A percentile compares a stretch with the other conserved stretches of the same genome.
Conservation (phyloP, 1,140 invertebrate genomes). For the Pectinophora gossypiella region DNA sequence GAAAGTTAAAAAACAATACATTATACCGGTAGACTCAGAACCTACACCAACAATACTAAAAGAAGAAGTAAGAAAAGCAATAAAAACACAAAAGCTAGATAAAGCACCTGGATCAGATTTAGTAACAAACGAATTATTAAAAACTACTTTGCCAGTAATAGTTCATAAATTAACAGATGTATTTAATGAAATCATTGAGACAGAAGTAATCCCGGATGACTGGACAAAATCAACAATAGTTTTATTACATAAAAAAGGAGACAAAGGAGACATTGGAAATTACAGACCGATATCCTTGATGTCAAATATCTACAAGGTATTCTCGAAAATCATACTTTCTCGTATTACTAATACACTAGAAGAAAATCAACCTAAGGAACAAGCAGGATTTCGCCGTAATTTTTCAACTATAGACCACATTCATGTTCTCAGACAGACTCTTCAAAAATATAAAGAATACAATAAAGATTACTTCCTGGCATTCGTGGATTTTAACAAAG, state of each 20-base stretch:
- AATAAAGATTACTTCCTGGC: conserved; percentile 16
- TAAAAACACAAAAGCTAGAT: no score
- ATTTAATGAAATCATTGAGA: no score
- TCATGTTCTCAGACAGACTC: conserved; percentile 4
- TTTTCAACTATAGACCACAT: neutral
- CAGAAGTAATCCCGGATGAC: no score
- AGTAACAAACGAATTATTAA: no score
- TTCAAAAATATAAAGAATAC: conserved; percentile 19
- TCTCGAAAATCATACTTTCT: neutral
- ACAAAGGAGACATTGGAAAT: neutral
- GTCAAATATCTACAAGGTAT: neutral
- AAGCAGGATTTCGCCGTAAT: neutral
- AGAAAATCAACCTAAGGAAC: neutral
- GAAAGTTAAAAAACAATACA: no score
- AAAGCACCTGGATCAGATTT: no score
- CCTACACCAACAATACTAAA: no score
- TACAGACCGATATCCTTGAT: neutral
- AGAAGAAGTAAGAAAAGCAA: no score
- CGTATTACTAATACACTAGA: neutral
- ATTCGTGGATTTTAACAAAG: conserved; percentile 22
- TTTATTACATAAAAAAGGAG: neutral
- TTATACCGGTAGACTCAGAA: no score
- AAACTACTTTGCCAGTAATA: no score
- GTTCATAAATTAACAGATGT: no score
- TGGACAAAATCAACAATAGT: no score